phyloP scores from a whole-genome alignment of 1,140 invertebrate genomes.

The Leptinotarsa lineolata region DNA sequence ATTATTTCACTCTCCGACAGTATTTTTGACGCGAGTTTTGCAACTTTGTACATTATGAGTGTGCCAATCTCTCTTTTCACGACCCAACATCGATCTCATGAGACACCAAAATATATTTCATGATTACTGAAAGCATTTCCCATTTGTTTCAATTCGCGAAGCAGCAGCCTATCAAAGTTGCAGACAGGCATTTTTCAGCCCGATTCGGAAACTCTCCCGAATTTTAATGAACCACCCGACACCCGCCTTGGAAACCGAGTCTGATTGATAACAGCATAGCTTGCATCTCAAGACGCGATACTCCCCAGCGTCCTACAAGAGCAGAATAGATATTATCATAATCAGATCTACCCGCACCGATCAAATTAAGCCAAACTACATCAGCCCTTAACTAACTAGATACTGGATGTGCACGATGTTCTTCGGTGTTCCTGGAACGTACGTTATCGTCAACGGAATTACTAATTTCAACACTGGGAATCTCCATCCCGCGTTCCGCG shows the following conservation, averaged over 20 bases:
- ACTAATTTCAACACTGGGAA: neutral
- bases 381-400: slow-evolving; percentile 43
- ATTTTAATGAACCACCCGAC: neutral
- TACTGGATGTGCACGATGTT: slow-evolving; percentile 31
- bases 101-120: too few relatives aligned
- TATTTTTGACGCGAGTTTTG: too few relatives aligned
- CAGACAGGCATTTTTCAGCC: neutral
- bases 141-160: too few relatives aligned
- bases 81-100: too few relatives aligned
- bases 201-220: neutral
- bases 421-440: slow-evolving; percentile 28
- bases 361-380: slow-evolving; percentile 44
- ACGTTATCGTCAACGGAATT: slow-evolving; percentile 14
- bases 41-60: too few relatives aligned
- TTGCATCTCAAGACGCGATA: slow-evolving; percentile 37
- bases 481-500: neutral
- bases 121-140: too few relatives aligned
- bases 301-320: slow-evolving; percentile 32
- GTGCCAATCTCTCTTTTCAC: too few relatives aligned
- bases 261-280: neutral
- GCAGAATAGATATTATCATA: slow-evolving; percentile 41
- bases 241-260: neutral
- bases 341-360: slow-evolving; percentile 42
- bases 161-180: too few relatives aligned
- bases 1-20: too few relatives aligned